Percentiles rank a stretch among this genome's conserved stretches.
phyloP scores from a whole-genome alignment of 2,113 vertebrate genomes.

The Fulmarus glacialis region DNA sequence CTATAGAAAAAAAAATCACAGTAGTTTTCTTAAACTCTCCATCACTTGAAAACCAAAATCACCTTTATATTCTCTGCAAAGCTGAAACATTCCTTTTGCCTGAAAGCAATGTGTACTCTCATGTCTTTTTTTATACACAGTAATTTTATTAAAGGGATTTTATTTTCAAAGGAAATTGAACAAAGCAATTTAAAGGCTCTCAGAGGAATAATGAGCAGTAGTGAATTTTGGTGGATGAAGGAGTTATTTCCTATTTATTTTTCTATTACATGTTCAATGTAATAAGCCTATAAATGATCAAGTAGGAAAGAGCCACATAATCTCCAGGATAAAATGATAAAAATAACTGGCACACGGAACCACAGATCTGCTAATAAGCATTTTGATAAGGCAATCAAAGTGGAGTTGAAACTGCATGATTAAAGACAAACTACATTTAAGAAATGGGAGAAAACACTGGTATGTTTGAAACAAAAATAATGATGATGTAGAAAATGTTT shows the following conservation, averaged over 20 bases:
- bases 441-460: not conserved
- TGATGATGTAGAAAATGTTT: not conserved
- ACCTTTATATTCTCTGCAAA: not conserved
- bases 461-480: not conserved
- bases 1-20: not conserved
- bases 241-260: conserved; percentile 35
- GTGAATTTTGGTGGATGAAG: not conserved
- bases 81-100: not conserved
- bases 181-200: conserved; percentile 34
- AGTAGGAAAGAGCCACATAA: not conserved
- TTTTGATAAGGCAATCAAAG: not conserved
- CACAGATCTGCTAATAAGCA: not conserved
- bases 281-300: not conserved
- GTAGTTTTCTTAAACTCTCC: not conserved
- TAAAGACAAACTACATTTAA: not conserved
- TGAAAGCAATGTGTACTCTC: not conserved
- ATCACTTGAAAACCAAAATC: not conserved
- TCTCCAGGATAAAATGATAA: not conserved
- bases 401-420: not conserved
- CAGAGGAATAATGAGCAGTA: conserved; percentile 23
- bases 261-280: not conserved
- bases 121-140: not conserved
- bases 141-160: conserved; percentile 40
- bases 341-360: not conserved
- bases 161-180: conserved; percentile 46